Evolutionary conservation across 2,888 invertebrate genomes (phyloP).

Genomic region (Himalopsyche japonica): DNA sequence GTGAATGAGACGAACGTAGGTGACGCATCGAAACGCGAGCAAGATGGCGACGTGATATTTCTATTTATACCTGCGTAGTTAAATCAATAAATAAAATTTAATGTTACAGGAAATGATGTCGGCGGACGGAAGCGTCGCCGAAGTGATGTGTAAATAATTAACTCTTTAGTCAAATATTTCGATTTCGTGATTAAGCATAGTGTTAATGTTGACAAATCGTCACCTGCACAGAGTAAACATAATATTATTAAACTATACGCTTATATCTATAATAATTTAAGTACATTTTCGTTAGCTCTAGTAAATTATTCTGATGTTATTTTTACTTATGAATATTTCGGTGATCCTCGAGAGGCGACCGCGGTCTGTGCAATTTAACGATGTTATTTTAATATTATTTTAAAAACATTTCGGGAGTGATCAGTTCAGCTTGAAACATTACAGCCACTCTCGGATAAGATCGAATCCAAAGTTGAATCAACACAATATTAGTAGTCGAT

Average conservation of each 20-base stretch:
- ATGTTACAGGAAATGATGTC: constrained; percentile 28
- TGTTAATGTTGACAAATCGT: constrained; percentile 21
- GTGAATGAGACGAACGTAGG: constrained; percentile 22
- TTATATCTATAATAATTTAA: constrained; percentile 26
- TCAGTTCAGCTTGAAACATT: background rate
- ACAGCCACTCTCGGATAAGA: background rate
- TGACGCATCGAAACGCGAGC: constrained; percentile 32
- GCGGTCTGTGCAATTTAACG: background rate
- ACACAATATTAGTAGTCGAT: background rate
- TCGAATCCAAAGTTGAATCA: background rate
- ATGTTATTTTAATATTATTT: background rate
- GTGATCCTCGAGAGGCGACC: background rate
- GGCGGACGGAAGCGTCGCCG: constrained; percentile 16
- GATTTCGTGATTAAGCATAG: constrained; percentile 24
- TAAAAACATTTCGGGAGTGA: background rate
- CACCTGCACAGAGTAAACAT: constrained; percentile 30
- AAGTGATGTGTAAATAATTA: constrained; percentile 28
- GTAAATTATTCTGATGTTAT: constrained; percentile 26
- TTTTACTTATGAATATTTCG: constrained; percentile 10
- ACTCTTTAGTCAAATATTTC: constrained; percentile 31
- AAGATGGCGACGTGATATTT: constrained; percentile 36
- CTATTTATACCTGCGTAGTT: constrained; percentile 37
- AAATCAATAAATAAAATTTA: constrained; percentile 34
- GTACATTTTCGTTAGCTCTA: constrained; percentile 21
- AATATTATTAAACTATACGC: constrained; percentile 29